Base-by-base conservation (phyloP, 2,113 vertebrate species). In the Dromiciops gliroides region DNA sequence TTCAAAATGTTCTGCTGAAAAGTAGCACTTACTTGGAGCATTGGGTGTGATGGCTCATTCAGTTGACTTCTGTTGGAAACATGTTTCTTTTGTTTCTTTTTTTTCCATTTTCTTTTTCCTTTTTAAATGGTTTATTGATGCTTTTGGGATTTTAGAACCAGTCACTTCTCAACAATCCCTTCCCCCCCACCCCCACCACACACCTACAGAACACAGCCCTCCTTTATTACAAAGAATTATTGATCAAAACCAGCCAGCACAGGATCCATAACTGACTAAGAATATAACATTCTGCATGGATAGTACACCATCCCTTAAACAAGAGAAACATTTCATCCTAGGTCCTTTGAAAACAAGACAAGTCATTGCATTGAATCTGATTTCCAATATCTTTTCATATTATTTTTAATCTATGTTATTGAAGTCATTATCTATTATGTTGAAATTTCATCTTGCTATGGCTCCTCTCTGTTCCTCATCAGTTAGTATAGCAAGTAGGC, bases 31-130 rank as follows among this genome's bases (percentile, higher is more conserved):
- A 53, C 31, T 90, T 93, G 92, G 56, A 88, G 89, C 50, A 48
- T 90, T 83, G 14, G 90, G 93, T 91, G 48, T 49, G 89, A 96
- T 89, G 37, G 26, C 92, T 95, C 56, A 67, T 67, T 94, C 93
- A 92, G 51, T 44, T 89, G 44, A 60, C 51, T 91, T 3, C 44
- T 50, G 48, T 49, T 10, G 4, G 26, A 53, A 90, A 75, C 50
- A 49, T 28, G 48, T 50, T 75, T 28, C 23, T 2, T 95, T 94
- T 44, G 37, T 83, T 83, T 83, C 67, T 83, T 83, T 83, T 83
- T 44, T 23, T 83, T 44, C 8, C 22, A n/a, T 44, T 83, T 67
- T 14, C 24, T 1, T 67, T 67, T 67, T 44, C 67, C 37, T 22
- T 44, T 44, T 23, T 44, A 83, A 23, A 7, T 83, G 37, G 26